A percentile compares a stretch with the other conserved stretches of the same genome.
Evolutionary conservation across 2,113 vertebrate genomes (phyloP).

Genomic region (Lepidothrix coronata): DNA sequence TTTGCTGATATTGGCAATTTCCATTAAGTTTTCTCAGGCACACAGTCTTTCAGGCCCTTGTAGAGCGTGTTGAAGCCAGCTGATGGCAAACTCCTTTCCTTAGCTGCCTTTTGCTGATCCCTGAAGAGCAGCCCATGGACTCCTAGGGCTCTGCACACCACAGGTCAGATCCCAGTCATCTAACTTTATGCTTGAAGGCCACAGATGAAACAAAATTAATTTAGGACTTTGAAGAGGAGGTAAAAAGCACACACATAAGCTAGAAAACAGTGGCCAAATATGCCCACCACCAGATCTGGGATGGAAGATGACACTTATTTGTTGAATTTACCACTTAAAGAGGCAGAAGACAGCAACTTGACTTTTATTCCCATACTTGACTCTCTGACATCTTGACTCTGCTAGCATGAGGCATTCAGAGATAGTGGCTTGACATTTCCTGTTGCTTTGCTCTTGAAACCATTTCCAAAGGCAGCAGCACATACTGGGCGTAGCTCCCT

Average conservation of each 20-base stretch:
- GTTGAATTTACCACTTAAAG: background rate
- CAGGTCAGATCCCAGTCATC: background rate
- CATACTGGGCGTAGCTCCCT: background rate
- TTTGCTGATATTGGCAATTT: background rate
- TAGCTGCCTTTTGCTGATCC: background rate
- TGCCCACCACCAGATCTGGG: background rate
- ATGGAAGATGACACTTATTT: background rate
- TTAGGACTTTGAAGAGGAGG: background rate
- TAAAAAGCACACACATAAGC: background rate
- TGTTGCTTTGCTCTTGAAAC: background rate
- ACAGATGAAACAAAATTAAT: background rate
- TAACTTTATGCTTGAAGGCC: background rate
- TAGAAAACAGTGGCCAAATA: background rate
- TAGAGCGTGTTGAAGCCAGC: background rate
- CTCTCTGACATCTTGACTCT: background rate
- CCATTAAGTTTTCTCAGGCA: background rate
- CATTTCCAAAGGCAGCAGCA: background rate
- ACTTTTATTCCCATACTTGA: background rate
- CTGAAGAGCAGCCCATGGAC: fast-evolving
- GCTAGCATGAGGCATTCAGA: background rate
- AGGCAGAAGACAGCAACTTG: background rate
- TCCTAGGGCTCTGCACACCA: background rate
- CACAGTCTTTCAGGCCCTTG: background rate
- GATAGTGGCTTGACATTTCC: constrained; percentile 38
- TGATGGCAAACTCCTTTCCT: background rate